phyloP scores from a whole-genome alignment of 2,797 vertebrate species.

The Gymnopithys bicolor region DNA sequence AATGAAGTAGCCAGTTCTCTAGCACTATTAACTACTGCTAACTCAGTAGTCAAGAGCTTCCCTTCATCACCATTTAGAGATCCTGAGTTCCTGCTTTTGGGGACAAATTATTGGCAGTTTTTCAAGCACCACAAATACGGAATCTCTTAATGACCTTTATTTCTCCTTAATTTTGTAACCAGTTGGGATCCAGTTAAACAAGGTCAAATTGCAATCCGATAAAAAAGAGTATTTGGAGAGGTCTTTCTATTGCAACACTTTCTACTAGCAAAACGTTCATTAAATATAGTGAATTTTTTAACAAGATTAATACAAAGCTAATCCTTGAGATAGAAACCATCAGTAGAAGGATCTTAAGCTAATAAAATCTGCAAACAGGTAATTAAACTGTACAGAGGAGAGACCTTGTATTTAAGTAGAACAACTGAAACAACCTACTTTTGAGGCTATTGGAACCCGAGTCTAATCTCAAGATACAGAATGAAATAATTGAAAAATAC shows the following conservation, averaged over 20 bases:
- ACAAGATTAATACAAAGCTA: slow-evolving; percentile 36
- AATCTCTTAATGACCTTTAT: slow-evolving; percentile 52
- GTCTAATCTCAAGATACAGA: background rate
- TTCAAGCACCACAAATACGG: slow-evolving; percentile 18
- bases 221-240: slow-evolving; percentile 2
- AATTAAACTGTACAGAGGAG: slow-evolving; percentile 23
- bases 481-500: slow-evolving; percentile 6
- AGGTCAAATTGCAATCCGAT: slow-evolving; percentile 2
- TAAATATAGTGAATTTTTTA: slow-evolving; percentile 27
- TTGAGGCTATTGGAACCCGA: background rate
- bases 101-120: background rate
- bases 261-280: slow-evolving; percentile 30
- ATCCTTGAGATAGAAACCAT: slow-evolving; percentile 23
- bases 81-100: background rate
- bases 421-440: background rate
- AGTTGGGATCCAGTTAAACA: slow-evolving; percentile 5
- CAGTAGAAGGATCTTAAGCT: background rate
- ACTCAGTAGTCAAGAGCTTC: background rate
- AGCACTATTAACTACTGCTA: background rate
- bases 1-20: background rate
- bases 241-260: slow-evolving; percentile 32
- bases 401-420: background rate
- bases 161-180: slow-evolving; percentile 13
- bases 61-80: background rate
- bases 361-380: background rate